Evolutionary conservation across 2,797 vertebrate species (phyloP).

Genomic region (Enteromius fasciolatus): DNA sequence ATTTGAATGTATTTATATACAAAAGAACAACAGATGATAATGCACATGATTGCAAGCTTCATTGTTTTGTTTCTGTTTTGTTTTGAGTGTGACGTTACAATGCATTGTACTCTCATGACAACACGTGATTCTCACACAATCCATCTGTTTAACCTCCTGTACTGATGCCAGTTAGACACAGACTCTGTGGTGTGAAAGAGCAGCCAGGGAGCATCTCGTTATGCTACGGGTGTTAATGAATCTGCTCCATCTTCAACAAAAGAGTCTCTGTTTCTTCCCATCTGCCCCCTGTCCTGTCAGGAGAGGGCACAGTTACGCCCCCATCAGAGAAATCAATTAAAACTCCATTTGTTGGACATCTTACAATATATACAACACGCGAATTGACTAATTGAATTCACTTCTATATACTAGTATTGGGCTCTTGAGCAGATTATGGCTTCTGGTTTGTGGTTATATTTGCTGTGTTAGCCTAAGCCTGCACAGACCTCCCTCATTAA

Average conservation of each 20-base stretch:
- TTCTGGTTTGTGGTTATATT: neutral
- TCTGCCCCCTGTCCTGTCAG: neutral
- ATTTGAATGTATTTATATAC: too few relatives aligned
- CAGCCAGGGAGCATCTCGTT: neutral
- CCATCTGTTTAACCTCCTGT: neutral
- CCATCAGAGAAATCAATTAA: neutral
- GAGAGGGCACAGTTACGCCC: neutral
- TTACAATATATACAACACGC: neutral
- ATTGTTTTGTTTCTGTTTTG: too few relatives aligned
- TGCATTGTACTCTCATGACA: neutral
- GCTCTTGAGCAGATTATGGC: neutral
- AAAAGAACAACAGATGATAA: too few relatives aligned
- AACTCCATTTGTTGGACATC: neutral
- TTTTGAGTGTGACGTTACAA: neutral
- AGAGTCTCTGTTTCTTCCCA: neutral
- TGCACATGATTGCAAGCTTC: too few relatives aligned
- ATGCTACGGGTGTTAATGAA: neutral
- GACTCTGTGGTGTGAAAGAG: neutral
- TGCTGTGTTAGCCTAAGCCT: neutral
- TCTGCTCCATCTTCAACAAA: neutral
- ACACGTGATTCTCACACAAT: neutral
- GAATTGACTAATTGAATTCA: neutral
- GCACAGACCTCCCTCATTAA: conserved; percentile 30
- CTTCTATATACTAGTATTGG: neutral
- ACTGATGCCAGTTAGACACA: neutral